Evolutionary conservation across 2,113 vertebrate species (phyloP).

Genomic region (Protomyctophum bolini): DNA sequence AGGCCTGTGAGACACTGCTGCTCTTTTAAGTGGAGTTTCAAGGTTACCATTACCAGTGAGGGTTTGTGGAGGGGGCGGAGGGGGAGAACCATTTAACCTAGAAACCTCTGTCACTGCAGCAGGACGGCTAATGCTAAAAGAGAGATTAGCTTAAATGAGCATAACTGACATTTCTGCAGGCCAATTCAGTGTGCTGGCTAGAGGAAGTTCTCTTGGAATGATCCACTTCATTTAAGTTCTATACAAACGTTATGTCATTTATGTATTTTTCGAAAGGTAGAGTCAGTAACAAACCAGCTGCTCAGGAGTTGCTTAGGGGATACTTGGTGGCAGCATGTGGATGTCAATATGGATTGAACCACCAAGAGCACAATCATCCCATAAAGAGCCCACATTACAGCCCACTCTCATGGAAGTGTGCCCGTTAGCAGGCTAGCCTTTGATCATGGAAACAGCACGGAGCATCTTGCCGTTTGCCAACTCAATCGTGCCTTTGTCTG

Average conservation of each 20-base stretch:
- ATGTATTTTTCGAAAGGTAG: neutral
- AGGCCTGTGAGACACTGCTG: slow-evolving; percentile 17
- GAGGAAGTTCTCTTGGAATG: slow-evolving; percentile 11
- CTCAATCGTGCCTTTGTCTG: slow-evolving; percentile 61
- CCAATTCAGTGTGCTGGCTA: neutral
- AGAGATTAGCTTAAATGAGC: slow-evolving; percentile 11
- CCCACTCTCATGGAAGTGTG: slow-evolving; percentile 48
- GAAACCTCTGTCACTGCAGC: slow-evolving; percentile 6
- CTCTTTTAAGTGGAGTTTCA: slow-evolving; percentile 31
- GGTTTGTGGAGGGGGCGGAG: neutral
- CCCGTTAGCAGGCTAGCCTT: slow-evolving; percentile 36
- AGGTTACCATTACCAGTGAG: slow-evolving; percentile 24
- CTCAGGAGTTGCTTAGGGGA: neutral
- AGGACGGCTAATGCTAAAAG: slow-evolving; percentile 8
- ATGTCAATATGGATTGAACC: slow-evolving; percentile 50
- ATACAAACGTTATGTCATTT: slow-evolving; percentile 4
- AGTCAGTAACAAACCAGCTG: slow-evolving; percentile 8
- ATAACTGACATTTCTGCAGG: slow-evolving; percentile 11
- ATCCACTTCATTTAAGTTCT: slow-evolving; percentile 33
- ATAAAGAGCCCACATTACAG: slow-evolving; percentile 51
- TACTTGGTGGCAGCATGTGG: slow-evolving; percentile 28
- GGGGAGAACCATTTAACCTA: slow-evolving; percentile 16
- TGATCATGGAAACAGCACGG: slow-evolving; percentile 62
- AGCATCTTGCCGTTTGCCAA: slow-evolving; percentile 38
- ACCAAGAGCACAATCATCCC: slow-evolving; percentile 31